Evolutionary conservation across 2,797 vertebrate genomes (phyloP).

Genomic region (Hyperoplus immaculatus): DNA sequence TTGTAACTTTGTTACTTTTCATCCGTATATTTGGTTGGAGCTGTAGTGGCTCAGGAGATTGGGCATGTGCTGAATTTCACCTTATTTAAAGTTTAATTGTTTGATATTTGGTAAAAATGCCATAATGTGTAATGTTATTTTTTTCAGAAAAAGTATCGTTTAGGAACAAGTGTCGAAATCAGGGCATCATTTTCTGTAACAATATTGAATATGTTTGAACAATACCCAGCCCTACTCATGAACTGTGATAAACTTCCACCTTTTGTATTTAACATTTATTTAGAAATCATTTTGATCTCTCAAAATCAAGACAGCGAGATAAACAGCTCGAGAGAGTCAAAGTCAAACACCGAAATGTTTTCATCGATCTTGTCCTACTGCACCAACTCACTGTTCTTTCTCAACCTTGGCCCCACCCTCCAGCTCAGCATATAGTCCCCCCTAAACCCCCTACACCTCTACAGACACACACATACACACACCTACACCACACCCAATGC

Average conservation of each 20-base stretch:
- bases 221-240: not conserved
- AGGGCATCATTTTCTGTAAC: no score
- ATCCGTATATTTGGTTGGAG: no score
- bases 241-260: not conserved
- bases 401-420: constrained; percentile 65
- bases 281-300: constrained; percentile 11
- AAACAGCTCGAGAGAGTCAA: constrained; percentile 44
- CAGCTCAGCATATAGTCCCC: constrained; percentile 27
- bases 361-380: constrained; percentile 55
- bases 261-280: constrained; percentile 13
- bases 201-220: no score
- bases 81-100: no score
- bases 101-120: no score
- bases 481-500: constrained; percentile 11
- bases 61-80: no score
- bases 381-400: constrained; percentile 35
- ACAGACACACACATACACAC: no score
- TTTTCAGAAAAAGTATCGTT: no score
- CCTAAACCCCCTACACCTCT: not conserved
- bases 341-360: constrained; percentile 58
- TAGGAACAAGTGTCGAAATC: no score
- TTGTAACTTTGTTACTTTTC: no score
- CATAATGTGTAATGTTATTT: no score
- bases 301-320: constrained; percentile 30
- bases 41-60: no score